Percentiles rank a stretch among this genome's conserved stretches.
These are phyloP conservation scores for Papilio aristodemus DNA, from an alignment of 1,140 invertebrate genomes.

Conservation along the genomic window DNA sequence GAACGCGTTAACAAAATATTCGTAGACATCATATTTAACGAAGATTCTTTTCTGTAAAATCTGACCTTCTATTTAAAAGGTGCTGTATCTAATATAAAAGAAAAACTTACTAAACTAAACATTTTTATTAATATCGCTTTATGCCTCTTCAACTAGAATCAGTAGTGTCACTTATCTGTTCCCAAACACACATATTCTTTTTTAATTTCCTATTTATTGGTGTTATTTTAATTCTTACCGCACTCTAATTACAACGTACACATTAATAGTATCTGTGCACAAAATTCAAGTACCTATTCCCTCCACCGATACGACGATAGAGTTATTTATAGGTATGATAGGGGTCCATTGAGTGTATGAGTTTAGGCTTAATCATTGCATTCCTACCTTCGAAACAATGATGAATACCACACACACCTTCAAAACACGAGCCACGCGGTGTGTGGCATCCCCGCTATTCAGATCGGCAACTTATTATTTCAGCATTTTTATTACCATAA, in stretches of 20 bases:
- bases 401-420: slow-evolving; percentile 28
- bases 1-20: neutral
- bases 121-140: too few species aligned
- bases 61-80: too few species aligned
- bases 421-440: neutral
- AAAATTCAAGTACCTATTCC: slow-evolving; percentile 8
- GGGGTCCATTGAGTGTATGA: slow-evolving; percentile 17
- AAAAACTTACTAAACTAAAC: too few species aligned
- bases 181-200: neutral
- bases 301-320: neutral
- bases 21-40: neutral
- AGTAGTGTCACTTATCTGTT: too few species aligned
- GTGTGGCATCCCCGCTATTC: slow-evolving; percentile 18
- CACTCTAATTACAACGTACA: slow-evolving; percentile 17
- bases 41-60: neutral
- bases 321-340: slow-evolving; percentile 27
- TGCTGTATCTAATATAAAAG: too few species aligned
- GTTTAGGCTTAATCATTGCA: slow-evolving; percentile 30
- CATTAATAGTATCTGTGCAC: neutral
- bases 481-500: slow-evolving; percentile 11
- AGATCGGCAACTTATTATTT: slow-evolving; percentile 17
- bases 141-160: too few species aligned
- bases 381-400: slow-evolving; percentile 27
- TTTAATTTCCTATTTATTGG: neutral
- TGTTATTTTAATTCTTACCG: neutral